These are phyloP conservation scores for Parnassius orleans DNA, from an alignment of 2,888 invertebrate species.

Conservation along the genomic window DNA sequence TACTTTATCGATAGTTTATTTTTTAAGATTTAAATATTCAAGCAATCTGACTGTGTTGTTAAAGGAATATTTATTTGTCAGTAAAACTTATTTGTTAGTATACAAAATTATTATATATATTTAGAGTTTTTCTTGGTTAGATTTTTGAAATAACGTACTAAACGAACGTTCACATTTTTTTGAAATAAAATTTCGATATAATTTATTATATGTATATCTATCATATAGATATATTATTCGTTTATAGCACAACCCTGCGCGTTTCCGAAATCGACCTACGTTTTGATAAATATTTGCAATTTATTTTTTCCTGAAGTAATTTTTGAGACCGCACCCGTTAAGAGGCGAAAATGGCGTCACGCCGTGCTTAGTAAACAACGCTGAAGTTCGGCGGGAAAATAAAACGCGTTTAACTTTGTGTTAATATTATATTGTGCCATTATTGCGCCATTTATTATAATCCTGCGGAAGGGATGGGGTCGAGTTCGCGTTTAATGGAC, in stretches of 20 bases:
- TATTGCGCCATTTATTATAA: slow-evolving; percentile 80
- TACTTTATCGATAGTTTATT: slow-evolving; percentile 9
- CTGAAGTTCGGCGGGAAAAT: slow-evolving; percentile 72
- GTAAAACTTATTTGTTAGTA: too few species aligned
- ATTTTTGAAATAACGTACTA: too few species aligned
- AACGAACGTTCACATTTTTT: too few species aligned
- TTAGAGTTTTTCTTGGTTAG: too few species aligned
- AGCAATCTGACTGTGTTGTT: too few species aligned
- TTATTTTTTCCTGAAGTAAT: slow-evolving; percentile 68
- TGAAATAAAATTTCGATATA: too few species aligned
- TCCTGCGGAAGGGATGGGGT: slow-evolving; percentile 76
- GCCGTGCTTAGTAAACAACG: slow-evolving; percentile 55
- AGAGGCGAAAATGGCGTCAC: slow-evolving; percentile 61
- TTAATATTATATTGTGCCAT: slow-evolving; percentile 81
- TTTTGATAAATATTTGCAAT: slow-evolving; percentile 76
- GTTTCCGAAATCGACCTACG: slow-evolving; percentile 45
- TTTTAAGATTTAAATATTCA: too few species aligned
- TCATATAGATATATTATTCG: too few species aligned
- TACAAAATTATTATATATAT: too few species aligned
- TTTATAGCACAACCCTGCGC: slow-evolving; percentile 24
- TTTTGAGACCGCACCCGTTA: slow-evolving; percentile 62
- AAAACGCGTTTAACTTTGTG: slow-evolving; percentile 79
- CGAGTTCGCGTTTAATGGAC: slow-evolving; percentile 74
- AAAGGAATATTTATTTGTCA: too few species aligned
- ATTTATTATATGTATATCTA: too few species aligned